phyloP scores from a whole-genome alignment of 30 jellyfish, hydroid and myxozoan genomes.

The Pseudorhiza aurosa region DNA sequence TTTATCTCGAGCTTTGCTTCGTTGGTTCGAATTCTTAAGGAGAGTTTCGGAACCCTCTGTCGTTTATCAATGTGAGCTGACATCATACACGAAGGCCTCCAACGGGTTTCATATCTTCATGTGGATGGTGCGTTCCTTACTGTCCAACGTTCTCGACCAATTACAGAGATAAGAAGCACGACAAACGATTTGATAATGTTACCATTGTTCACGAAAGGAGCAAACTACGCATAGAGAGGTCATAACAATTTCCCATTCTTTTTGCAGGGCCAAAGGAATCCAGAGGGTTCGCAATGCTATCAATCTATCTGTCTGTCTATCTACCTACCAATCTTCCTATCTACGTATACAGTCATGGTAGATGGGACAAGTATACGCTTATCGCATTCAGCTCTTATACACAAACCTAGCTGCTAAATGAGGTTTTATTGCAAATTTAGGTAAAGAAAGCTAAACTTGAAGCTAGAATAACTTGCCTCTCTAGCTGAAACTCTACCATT shows the following conservation, averaged over 20 bases:
- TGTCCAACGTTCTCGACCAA: background rate
- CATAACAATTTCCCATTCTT: background rate
- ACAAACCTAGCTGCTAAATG: too few species aligned
- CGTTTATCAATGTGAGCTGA: background rate
- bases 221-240: background rate
- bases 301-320: too few species aligned
- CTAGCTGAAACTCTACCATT: too few species aligned
- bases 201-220: background rate
- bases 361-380: too few species aligned
- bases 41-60: constrained; percentile 4
- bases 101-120: background rate
- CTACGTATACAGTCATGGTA: too few species aligned
- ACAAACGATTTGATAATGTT: background rate
- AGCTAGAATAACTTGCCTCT: too few species aligned
- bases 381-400: too few species aligned
- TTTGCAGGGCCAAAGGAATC: background rate
- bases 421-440: too few species aligned
- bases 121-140: background rate
- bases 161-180: background rate
- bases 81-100: constrained; percentile 17
- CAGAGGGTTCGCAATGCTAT: background rate
- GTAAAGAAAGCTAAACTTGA: too few species aligned
- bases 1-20: constrained; percentile 8
- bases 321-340: too few species aligned
- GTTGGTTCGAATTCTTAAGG: background rate